phyloP scores from a whole-genome alignment of 2,888 invertebrate genomes.

The Carcina quercana region DNA sequence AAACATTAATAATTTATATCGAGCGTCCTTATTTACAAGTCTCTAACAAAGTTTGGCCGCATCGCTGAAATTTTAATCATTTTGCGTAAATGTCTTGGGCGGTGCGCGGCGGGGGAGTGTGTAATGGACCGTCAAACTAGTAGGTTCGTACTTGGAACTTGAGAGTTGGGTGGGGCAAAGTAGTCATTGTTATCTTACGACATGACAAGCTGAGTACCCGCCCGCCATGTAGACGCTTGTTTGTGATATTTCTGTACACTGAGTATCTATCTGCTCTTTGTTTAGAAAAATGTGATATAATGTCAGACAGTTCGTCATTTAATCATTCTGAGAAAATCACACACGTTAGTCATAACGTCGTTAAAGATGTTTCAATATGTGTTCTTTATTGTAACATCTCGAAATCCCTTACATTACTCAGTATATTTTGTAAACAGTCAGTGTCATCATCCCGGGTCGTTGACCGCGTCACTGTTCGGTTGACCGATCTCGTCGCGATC shows the following conservation, averaged over 20 bases:
- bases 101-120: background rate
- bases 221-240: conserved; percentile 2
- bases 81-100: conserved; percentile 10
- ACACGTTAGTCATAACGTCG: too few species aligned
- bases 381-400: too few species aligned
- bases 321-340: too few species aligned
- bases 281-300: too few species aligned
- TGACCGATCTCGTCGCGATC: conserved; percentile 66
- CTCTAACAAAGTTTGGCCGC: conserved; percentile 22
- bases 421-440: conserved; percentile 21
- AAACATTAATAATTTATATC: conserved; percentile 31
- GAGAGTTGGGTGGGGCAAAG: conserved; percentile 7
- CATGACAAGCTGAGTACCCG: conserved; percentile 1
- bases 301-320: too few species aligned
- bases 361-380: too few species aligned
- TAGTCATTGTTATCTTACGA: conserved; percentile 6
- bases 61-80: conserved; percentile 25
- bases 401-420: too few species aligned
- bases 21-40: conserved; percentile 21
- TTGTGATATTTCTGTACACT: conserved; percentile 1
- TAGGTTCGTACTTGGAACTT: conserved; percentile 2
- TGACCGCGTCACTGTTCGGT: conserved; percentile 52
- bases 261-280: too few species aligned
- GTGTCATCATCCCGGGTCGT: conserved; percentile 45
- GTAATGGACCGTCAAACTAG: background rate